Conservation (phyloP, 2,113 vertebrate species). For the Lepisosteus osseus region DNA sequence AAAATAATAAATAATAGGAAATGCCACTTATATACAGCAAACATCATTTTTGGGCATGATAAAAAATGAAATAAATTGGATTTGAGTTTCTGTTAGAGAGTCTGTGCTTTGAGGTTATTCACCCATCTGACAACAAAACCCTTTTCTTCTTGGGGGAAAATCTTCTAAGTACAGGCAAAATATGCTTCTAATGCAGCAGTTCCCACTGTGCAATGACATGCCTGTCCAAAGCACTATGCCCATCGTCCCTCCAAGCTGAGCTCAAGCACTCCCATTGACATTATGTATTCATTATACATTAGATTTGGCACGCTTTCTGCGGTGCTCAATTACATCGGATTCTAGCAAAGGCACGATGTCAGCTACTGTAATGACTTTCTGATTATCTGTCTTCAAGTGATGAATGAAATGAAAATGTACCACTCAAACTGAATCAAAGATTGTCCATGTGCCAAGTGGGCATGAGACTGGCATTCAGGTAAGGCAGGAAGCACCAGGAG, state of each 20-base stretch:
- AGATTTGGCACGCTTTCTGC: slow-evolving; percentile 70
- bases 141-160: too few relatives aligned
- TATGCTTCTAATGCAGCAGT: not conserved
- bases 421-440: slow-evolving; percentile 49
- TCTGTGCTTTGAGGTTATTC: slow-evolving; percentile 5
- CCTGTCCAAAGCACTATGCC: not conserved
- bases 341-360: slow-evolving; percentile 69
- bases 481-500: not conserved
- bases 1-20: slow-evolving; percentile 36
- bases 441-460: slow-evolving; percentile 52
- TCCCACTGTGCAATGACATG: not conserved
- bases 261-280: slow-evolving; percentile 33
- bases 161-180: not conserved
- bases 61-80: slow-evolving; percentile 30
- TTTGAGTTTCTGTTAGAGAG: slow-evolving; percentile 29
- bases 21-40: slow-evolving; percentile 31
- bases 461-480: slow-evolving; percentile 29
- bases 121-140: not conserved
- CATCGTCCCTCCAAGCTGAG: slow-evolving; percentile 15
- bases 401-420: slow-evolving; percentile 80
- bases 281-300: slow-evolving; percentile 68
- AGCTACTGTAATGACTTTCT: slow-evolving; percentile 80
- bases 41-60: not conserved
- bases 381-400: slow-evolving; percentile 82
- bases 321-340: slow-evolving; percentile 85